Conservation (phyloP, 2,888 invertebrate genomes). For the Microctonus brassicae region DNA sequence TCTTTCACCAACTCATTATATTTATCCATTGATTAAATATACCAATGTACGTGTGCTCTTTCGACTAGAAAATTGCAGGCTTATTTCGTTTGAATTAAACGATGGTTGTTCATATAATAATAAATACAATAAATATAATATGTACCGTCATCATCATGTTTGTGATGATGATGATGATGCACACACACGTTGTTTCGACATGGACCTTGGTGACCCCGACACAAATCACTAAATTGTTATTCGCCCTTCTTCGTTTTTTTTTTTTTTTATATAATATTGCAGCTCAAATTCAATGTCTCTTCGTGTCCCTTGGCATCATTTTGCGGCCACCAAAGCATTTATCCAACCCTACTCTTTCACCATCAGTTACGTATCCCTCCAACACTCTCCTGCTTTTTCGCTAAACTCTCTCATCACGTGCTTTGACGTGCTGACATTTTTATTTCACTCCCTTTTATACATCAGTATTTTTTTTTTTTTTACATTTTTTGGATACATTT, state of each 20-base stretch:
- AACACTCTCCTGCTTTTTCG: neutral
- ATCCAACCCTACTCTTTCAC: neutral
- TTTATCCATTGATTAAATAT: neutral
- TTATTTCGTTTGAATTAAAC: slow-evolving; percentile 58
- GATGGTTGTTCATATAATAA: slow-evolving; percentile 16
- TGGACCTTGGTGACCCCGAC: slow-evolving; percentile 48
- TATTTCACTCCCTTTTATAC: neutral
- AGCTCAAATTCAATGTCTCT: neutral
- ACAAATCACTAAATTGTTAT: slow-evolving; percentile 56
- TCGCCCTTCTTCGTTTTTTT: slow-evolving; percentile 17
- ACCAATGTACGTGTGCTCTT: slow-evolving; percentile 44
- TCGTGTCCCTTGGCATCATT: neutral
- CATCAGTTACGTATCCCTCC: neutral
- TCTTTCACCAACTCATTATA: neutral
- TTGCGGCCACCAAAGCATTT: slow-evolving; percentile 3
- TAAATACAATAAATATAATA: slow-evolving; percentile 26
- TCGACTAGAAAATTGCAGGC: slow-evolving; percentile 65
- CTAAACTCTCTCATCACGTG: neutral
- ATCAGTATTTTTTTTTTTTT: neutral
- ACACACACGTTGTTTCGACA: slow-evolving; percentile 49
- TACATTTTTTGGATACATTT: neutral
- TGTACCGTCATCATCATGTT: no score
- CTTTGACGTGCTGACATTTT: neutral
- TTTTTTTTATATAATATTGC: slow-evolving; percentile 9
- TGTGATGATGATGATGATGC: slow-evolving; percentile 21